Evolutionary conservation across 2,888 invertebrate genomes (phyloP).

Genomic region (Euproctis similis): DNA sequence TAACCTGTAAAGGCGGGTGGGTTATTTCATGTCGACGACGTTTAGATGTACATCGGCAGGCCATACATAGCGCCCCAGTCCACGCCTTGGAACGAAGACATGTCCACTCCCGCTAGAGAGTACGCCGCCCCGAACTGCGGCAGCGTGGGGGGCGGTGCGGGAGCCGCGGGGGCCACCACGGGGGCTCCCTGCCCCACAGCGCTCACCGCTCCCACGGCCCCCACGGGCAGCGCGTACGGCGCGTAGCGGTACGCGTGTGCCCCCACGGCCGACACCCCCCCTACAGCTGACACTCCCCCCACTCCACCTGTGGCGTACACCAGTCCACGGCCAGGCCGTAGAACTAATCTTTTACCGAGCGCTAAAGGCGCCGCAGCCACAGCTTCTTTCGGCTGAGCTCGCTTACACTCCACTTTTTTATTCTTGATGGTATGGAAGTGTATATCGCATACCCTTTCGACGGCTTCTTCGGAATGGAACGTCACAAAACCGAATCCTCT

Average conservation of each 20-base stretch:
- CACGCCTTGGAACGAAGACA: constrained; percentile 93
- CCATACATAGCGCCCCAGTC: constrained; percentile 95
- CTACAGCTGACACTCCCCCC: constrained; percentile 49
- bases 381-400: constrained; percentile 93
- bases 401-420: constrained; percentile 92
- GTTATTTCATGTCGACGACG: constrained; percentile 13
- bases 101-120: constrained; percentile 91
- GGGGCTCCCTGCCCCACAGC: constrained; percentile 39
- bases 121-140: constrained; percentile 83
- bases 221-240: constrained; percentile 69
- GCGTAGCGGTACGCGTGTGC: constrained; percentile 68
- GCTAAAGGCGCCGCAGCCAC: constrained; percentile 81
- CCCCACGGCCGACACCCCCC: constrained; percentile 32
- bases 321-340: constrained; percentile 80
- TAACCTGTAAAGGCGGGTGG: constrained; percentile 41
- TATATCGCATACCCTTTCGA: constrained; percentile 94
- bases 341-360: constrained; percentile 82
- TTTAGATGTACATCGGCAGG: constrained; percentile 93
- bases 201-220: constrained; percentile 23
- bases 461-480: constrained; percentile 93
- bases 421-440: constrained; percentile 95
- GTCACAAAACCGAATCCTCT: constrained; percentile 94
- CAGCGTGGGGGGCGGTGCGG: constrained; percentile 76
- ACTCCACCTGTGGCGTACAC: constrained; percentile 77
- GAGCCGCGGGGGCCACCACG: constrained; percentile 64